Evolutionary conservation across 2,888 invertebrate species (phyloP).

Genomic region (Diarsia brunnea): DNA sequence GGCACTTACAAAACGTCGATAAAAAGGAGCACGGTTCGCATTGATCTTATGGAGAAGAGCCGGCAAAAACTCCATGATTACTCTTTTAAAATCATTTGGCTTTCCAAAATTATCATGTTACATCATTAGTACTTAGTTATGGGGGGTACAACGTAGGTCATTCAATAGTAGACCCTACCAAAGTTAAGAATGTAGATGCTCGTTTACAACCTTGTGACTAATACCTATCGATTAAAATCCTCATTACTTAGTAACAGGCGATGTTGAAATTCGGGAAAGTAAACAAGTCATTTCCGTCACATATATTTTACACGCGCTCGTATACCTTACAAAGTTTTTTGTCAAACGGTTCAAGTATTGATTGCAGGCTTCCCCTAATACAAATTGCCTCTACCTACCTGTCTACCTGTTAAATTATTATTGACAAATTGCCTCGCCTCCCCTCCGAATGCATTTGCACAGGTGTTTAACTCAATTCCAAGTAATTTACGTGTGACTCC

Average conservation of each 20-base stretch:
- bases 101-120: no score
- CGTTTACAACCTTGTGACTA: not conserved
- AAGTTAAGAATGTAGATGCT: not conserved
- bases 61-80: no score
- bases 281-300: conserved; percentile 22
- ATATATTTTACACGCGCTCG: conserved; percentile 19
- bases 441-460: conserved; percentile 60
- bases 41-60: no score
- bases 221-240: conserved; percentile 17
- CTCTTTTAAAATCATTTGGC: no score
- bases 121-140: no score
- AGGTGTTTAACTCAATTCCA: conserved; percentile 57
- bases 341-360: conserved; percentile 48
- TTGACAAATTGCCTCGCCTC: conserved; percentile 62
- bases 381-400: conserved; percentile 50
- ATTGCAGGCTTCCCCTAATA: conserved; percentile 61
- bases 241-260: conserved; percentile 13
- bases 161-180: not conserved
- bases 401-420: conserved; percentile 66
- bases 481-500: conserved; percentile 35
- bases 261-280: conserved; percentile 9
- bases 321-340: conserved; percentile 42
- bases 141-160: no score
- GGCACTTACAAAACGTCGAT: no score
- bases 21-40: no score